phyloP scores from a whole-genome alignment of 2,888 invertebrate species.

The Campoplex nolae region DNA sequence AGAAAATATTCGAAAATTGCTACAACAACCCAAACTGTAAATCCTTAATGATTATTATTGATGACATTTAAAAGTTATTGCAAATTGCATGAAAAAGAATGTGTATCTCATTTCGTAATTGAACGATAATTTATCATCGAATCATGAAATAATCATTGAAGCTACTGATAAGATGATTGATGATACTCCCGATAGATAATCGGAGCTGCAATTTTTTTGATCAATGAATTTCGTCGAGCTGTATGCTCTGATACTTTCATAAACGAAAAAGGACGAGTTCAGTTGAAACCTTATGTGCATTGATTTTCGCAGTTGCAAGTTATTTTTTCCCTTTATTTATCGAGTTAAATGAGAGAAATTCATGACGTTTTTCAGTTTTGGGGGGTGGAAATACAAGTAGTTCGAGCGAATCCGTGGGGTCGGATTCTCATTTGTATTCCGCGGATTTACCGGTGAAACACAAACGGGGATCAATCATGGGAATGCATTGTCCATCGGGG shows the following conservation, averaged over 20 bases:
- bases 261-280: background rate
- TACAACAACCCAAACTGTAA: no score
- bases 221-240: background rate
- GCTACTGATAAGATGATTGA: background rate
- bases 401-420: conserved; percentile 94
- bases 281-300: background rate
- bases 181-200: background rate
- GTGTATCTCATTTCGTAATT: background rate
- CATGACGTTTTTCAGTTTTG: conserved; percentile 72
- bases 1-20: no score
- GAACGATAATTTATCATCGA: background rate
- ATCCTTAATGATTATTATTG: no score
- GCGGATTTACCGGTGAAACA: conserved; percentile 84
- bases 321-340: background rate
- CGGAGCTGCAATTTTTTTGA: background rate
- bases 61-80: no score
- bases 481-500: conserved; percentile 85
- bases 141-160: background rate
- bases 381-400: conserved; percentile 88
- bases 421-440: conserved; percentile 83
- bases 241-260: background rate
- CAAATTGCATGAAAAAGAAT: background rate
- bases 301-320: background rate
- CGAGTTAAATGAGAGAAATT: no score
- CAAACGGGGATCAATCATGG: conserved; percentile 86